phyloP scores from a whole-genome alignment of 1,140 invertebrate species.

The Drosophila sp. region DNA sequence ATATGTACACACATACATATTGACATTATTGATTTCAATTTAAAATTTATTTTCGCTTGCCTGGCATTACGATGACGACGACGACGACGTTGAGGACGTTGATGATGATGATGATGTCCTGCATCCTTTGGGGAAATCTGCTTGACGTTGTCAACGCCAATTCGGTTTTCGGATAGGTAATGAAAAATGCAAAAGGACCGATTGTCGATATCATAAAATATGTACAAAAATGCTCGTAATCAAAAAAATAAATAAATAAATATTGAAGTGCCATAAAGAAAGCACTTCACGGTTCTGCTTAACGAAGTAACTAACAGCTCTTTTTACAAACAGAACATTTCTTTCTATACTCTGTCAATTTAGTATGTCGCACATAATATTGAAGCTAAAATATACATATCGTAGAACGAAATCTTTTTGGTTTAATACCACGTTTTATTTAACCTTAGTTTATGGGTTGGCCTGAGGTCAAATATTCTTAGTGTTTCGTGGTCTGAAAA shows the following conservation, averaged over 20 bases:
- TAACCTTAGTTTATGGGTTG: no score
- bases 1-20: conserved; percentile 30
- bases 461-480: no score
- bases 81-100: conserved; percentile 9
- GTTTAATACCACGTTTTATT: no score
- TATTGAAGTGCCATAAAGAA: conserved; percentile 13
- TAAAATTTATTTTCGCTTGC: conserved; percentile 56
- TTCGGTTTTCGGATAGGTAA: conserved; percentile 50
- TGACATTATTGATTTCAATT: conserved; percentile 75
- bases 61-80: conserved; percentile 21
- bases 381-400: no score
- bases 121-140: conserved; percentile 40
- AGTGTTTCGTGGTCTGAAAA: no score
- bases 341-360: no score
- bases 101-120: conserved; percentile 16
- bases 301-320: neutral
- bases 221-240: conserved; percentile 46
- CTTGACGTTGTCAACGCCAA: conserved; percentile 54
- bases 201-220: conserved; percentile 64
- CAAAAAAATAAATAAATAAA: conserved; percentile 14
- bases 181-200: conserved; percentile 64
- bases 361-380: no score
- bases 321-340: no score
- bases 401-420: no score
- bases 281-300: conserved; percentile 5